Percentiles rank a stretch among this genome's conserved stretches.
Evolutionary conservation across 2,113 vertebrate genomes (phyloP).

Genomic region (Chlamydotis undulata): DNA sequence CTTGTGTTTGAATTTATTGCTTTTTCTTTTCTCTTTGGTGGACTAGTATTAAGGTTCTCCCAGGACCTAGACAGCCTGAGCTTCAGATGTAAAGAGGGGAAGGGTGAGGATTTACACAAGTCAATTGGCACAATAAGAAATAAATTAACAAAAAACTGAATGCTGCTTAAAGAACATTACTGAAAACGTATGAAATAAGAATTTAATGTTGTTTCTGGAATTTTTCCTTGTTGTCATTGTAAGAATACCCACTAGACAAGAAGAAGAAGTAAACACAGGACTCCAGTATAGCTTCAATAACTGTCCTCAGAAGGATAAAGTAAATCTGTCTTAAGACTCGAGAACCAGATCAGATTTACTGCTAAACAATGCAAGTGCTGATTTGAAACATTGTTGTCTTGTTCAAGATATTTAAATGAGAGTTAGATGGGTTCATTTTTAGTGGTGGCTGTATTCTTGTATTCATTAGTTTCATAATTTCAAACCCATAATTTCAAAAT

Average conservation of each 20-base stretch:
- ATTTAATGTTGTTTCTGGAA: background rate
- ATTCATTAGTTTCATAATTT: background rate
- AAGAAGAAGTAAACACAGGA: background rate
- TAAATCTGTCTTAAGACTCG: background rate
- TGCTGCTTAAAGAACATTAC: background rate
- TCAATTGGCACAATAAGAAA: background rate
- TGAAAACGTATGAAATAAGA: background rate
- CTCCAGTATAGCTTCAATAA: background rate
- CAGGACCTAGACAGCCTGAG: background rate
- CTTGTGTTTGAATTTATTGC: background rate
- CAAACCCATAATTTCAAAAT: background rate
- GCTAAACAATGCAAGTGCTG: background rate
- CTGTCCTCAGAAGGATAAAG: background rate
- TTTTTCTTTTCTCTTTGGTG: background rate
- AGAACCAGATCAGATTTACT: background rate
- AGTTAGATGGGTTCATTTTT: background rate
- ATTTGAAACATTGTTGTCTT: background rate
- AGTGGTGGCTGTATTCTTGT: background rate
- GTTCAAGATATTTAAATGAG: background rate
- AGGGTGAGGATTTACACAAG: background rate
- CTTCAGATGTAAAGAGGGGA: background rate
- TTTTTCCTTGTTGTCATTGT: background rate
- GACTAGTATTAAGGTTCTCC: background rate
- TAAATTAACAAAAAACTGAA: background rate
- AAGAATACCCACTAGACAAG: background rate